Conservation (phyloP, 1,140 invertebrate genomes). For the Orchesella cincta region DNA sequence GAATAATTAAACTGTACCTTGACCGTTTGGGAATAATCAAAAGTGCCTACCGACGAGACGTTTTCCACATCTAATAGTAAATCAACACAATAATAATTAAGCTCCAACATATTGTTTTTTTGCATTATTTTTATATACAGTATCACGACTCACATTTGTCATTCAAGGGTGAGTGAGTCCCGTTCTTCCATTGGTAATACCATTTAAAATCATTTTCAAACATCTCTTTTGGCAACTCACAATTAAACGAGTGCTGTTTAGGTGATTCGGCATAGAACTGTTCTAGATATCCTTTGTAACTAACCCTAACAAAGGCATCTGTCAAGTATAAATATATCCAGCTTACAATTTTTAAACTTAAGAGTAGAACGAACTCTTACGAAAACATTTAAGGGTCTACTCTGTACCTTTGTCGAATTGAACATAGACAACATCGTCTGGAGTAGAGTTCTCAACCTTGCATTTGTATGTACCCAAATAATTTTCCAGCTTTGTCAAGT, state of each 20-base stretch:
- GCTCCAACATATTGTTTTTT: too few relatives aligned
- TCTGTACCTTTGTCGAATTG: too few relatives aligned
- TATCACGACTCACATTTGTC: too few relatives aligned
- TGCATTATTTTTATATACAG: too few relatives aligned
- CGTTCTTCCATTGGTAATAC: background rate
- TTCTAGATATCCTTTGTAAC: background rate
- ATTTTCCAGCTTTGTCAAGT: background rate
- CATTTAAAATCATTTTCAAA: background rate
- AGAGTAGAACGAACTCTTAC: background rate
- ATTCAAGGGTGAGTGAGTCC: too few relatives aligned
- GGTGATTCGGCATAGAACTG: background rate
- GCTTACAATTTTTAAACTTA: background rate
- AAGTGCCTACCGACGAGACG: too few relatives aligned
- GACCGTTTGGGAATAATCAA: too few relatives aligned
- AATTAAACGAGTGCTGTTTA: background rate
- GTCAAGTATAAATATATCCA: background rate
- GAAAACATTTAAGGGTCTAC: too few relatives aligned
- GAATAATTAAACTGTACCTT: too few relatives aligned
- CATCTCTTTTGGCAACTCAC: background rate
- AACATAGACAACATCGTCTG: background rate
- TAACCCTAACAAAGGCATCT: background rate
- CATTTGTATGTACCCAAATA: background rate
- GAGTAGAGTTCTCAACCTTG: background rate
- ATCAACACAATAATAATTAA: too few relatives aligned
- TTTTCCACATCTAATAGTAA: too few relatives aligned